phyloP scores from a whole-genome alignment of 2,888 invertebrate genomes.

The Malacosoma neustria region DNA sequence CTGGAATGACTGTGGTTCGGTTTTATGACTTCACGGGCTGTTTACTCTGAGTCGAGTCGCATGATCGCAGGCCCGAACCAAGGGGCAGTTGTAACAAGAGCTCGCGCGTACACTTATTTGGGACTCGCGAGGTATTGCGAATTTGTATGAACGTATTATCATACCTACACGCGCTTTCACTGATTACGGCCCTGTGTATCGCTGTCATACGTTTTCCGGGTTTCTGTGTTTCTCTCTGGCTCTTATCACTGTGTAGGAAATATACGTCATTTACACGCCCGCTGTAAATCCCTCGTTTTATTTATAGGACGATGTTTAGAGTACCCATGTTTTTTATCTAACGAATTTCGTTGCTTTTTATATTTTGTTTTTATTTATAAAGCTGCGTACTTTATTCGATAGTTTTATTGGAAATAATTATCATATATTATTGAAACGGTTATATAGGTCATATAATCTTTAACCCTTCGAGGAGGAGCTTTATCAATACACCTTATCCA shows the following conservation, averaged over 20 bases:
- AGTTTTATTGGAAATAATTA: no score
- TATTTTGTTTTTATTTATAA: neutral
- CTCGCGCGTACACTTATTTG: neutral
- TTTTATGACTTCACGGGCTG: slow-evolving; percentile 69
- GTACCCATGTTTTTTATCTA: neutral
- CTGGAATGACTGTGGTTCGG: slow-evolving; percentile 65
- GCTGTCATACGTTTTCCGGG: neutral
- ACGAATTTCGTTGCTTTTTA: neutral
- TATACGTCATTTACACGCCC: slow-evolving; percentile 25
- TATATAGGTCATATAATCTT: no score
- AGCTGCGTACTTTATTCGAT: no score
- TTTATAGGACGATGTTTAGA: neutral
- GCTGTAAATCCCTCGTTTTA: neutral
- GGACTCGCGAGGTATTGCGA: neutral
- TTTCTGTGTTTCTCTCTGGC: slow-evolving; percentile 22
- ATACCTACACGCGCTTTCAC: neutral
- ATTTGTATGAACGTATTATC: neutral
- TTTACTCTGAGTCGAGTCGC: slow-evolving; percentile 54
- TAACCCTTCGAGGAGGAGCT: no score
- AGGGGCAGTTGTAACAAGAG: neutral
- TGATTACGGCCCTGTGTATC: neutral
- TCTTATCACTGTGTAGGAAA: slow-evolving; percentile 38
- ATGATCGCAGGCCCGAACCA: slow-evolving; percentile 33
- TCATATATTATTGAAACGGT: no score
- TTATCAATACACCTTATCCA: no score